Base-by-base conservation (phyloP, 2,113 vertebrate species). In the Psilopsiagon aurifrons region DNA sequence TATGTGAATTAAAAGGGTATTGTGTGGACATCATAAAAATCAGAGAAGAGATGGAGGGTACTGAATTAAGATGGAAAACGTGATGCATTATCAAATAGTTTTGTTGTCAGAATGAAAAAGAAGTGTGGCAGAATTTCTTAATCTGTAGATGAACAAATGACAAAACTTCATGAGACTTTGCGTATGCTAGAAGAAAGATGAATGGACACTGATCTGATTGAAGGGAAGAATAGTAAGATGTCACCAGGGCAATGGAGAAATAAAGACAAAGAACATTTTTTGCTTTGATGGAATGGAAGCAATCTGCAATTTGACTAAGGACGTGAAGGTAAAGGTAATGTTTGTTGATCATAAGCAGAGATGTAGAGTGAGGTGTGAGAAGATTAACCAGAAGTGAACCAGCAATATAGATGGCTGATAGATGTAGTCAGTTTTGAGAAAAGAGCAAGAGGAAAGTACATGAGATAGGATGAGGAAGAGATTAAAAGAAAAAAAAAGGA, bases 1-100 rank as follows among this genome's bases (percentile, higher is more conserved):
- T 96, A 69, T 95, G 93, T 89, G 86, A 79, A 95, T 92, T 96
- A 92, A 92, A 95, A 89, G 83, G 69, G 39, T 95, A 89, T 95
- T 95, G 89, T 96, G 81, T 92, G 93, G 86, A 71, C 93, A 94
- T 91, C 86, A 91, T 55, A 91, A 89, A 92, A 96, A 91, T 67
- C 55, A 84, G 88, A 83, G 64, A 64, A 59, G 73, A 60, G 43
- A 22, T 44, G 47, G 66, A 83, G 33, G 27, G 39, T 79, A 44
- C 62, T 91, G 69, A 92, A 86, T 88, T 64, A 64, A 95, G 77
- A 60, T 57, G 39, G 47, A 89, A 94, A 94, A 93, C 24, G 7
- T 22, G 35, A 71, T 64, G 33, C 20, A 35, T 84, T 94, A 71
- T 83, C 69, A 54, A 62, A 51, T 51, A 59, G 43, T 70, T 94